Conservation (phyloP, 1,140 invertebrate genomes). For the Medauroidea extradentata region DNA sequence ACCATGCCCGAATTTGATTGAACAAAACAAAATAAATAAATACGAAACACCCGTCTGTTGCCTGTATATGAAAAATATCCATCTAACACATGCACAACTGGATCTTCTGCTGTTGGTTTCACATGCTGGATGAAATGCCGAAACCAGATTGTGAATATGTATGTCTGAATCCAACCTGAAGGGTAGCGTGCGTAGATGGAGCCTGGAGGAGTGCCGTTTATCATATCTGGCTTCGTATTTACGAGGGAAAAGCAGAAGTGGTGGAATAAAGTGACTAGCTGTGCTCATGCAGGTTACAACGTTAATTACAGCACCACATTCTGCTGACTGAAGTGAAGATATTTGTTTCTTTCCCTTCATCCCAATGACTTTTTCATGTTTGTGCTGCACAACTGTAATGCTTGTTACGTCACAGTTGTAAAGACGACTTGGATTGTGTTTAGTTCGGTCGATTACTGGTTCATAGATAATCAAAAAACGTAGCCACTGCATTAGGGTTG, state of each 20-base stretch:
- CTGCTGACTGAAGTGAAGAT: too few species aligned
- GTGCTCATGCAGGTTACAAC: constrained; percentile 34
- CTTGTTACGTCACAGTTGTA: constrained; percentile 18
- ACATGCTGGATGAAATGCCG: too few species aligned
- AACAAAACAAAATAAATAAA: too few species aligned
- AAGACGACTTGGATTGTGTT: constrained; percentile 10
- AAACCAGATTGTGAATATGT: too few species aligned
- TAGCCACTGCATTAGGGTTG: not conserved
- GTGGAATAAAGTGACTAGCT: constrained; percentile 31
- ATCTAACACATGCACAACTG: too few species aligned
- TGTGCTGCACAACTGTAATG: constrained; percentile 13
- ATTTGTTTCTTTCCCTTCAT: constrained; percentile 30
- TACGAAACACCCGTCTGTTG: too few species aligned
- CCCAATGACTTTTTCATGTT: constrained; percentile 31
- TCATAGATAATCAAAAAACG: constrained; percentile 3
- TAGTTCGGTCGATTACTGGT: constrained; percentile 5
- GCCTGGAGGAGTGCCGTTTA: constrained; percentile 25
- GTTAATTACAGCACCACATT: constrained; percentile 33
- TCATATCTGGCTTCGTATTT: constrained; percentile 27
- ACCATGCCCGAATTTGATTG: too few species aligned
- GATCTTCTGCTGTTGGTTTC: too few species aligned
- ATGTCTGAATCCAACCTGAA: constrained; percentile 26
- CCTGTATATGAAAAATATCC: too few species aligned
- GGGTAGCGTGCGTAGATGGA: constrained; percentile 24
- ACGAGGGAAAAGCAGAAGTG: constrained; percentile 35